Percentiles rank a stretch among this genome's conserved stretches.
Conservation (phyloP, 1,140 invertebrate species). For the Geopemphigus sp. region DNA sequence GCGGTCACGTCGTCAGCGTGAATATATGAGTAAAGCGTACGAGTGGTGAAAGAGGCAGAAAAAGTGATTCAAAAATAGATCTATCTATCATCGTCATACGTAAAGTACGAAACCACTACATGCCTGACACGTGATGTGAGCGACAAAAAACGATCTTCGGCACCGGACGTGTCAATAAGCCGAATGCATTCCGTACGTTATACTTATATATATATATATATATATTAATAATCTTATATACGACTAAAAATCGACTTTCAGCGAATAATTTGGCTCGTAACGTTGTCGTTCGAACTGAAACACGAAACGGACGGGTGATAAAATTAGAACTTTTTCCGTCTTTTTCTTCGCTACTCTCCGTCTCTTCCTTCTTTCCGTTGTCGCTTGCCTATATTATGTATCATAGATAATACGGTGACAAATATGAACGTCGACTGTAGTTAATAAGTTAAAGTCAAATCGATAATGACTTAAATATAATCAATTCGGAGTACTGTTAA, state of each 20-base stretch:
- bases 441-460: too few relatives aligned
- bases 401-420: too few relatives aligned
- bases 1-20: too few relatives aligned
- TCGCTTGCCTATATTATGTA: too few relatives aligned
- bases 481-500: too few relatives aligned
- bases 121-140: too few relatives aligned
- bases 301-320: background rate
- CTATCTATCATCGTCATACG: background rate
- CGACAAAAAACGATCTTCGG: background rate
- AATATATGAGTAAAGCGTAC: too few relatives aligned
- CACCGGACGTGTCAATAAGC: background rate
- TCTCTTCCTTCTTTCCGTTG: too few relatives aligned
- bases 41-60: too few relatives aligned
- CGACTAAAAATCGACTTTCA: background rate
- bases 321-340: conserved; percentile 22
- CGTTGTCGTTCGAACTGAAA: background rate
- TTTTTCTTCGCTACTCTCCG: too few relatives aligned
- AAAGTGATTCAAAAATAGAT: conserved; percentile 15
- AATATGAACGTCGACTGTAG: too few relatives aligned
- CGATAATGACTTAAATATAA: too few relatives aligned
- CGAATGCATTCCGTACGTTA: background rate
- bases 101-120: background rate
- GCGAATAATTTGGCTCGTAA: background rate
- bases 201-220: background rate
- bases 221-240: background rate